phyloP scores from a whole-genome alignment of 2,888 invertebrate species.

The Polyommatus icarus region DNA sequence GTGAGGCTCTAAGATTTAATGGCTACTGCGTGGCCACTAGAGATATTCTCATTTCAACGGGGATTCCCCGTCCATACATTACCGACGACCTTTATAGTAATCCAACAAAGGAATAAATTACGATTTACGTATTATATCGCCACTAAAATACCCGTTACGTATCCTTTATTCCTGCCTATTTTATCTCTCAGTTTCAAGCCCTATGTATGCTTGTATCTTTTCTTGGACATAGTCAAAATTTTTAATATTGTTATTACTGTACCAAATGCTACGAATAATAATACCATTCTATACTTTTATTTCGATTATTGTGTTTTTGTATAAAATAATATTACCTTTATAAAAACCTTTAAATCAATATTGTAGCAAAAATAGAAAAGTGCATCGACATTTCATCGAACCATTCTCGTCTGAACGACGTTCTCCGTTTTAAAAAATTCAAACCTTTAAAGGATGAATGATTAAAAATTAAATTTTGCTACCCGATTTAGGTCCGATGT shows the following conservation, averaged over 20 bases:
- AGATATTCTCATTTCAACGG: conserved; percentile 34
- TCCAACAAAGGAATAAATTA: conserved; percentile 23
- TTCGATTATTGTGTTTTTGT: no score
- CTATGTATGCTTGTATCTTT: background rate
- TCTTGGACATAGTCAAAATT: background rate
- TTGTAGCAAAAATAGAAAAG: background rate
- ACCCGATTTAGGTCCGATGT: background rate
- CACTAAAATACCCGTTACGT: conserved; percentile 14
- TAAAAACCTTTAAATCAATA: background rate
- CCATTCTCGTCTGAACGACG: background rate
- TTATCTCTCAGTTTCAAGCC: background rate
- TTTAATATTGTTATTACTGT: background rate
- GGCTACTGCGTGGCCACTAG: conserved; percentile 32
- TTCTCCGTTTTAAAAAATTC: background rate
- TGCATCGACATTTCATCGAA: background rate
- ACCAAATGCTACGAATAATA: no score
- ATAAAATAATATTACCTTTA: no score
- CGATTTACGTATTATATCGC: conserved; percentile 2
- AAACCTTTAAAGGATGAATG: background rate
- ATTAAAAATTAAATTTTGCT: conserved; percentile 6
- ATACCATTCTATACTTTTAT: no score
- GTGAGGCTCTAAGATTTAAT: conserved; percentile 36
- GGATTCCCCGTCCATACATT: conserved; percentile 28
- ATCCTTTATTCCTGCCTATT: background rate
- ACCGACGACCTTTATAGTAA: conserved; percentile 16